Evolutionary conservation across 2,797 vertebrate genomes (phyloP), one percentile per base, ranked within the genome.

Genomic region (Tokudaia muenninki): DNA sequence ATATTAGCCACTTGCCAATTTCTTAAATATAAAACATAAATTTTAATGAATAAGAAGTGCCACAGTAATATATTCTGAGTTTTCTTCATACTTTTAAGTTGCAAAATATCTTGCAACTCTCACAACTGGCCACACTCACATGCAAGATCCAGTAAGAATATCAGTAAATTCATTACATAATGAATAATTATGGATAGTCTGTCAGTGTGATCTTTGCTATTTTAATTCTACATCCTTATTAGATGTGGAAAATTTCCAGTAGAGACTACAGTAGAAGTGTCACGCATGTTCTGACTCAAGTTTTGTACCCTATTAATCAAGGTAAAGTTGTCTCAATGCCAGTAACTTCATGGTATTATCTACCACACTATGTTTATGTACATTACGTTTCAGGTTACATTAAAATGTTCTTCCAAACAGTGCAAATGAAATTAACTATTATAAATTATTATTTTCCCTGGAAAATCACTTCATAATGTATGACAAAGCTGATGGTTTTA

Each of bases 201-300:
- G 52, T 94, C 47, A 91, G 61, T 80, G 92, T 97, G 94, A 97
- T 97, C 91, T 96, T 37, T 92, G 47, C 26, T 94, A 87, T 96
- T 75, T 98, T 95, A 97, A 91, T 96, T 98, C 97, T 97, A 92
- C 52, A 93, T 96, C 89, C 96, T 97, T 98, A 96, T 97, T 98
- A 97, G 98, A 97, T 84, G 83, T 94, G 97, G 92, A 96, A 97
- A 59, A 97, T 98, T 96, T 83, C 59, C 95, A 96, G 31, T 65
- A 97, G 93, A 97, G 80, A 89, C 59, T 94, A 91, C 70, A 94
- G 70, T 94, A 94, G 84, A 97, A 97, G 94, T 96, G 92, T 92
- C 29, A 91, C 94, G 44, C 82, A 70, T 95, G 97, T 97, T 91
- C 92, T 94, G 93, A 97, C 81, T 96, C 93, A n/a, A 97, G 75